phyloP scores from a whole-genome alignment of 2,113 vertebrate species.

The Nycticorax nycticorax region DNA sequence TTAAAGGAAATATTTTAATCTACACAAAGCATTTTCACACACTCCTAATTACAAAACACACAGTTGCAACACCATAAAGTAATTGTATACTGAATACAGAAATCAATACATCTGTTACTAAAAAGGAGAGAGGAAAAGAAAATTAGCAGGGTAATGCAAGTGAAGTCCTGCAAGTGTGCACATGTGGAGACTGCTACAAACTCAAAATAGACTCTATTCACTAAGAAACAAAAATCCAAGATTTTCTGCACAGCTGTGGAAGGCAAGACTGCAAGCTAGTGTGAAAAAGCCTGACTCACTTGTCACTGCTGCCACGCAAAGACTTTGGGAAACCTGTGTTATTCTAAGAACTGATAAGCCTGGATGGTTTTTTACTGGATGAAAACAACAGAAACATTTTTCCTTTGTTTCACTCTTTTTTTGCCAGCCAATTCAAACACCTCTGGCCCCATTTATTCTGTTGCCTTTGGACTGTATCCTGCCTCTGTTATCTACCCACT shows the following conservation, averaged over 20 bases:
- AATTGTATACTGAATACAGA: slow-evolving; percentile 48
- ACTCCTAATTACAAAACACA: slow-evolving; percentile 46
- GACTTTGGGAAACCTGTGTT: background rate
- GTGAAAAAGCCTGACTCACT: background rate
- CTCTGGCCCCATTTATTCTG: background rate
- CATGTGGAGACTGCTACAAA: background rate
- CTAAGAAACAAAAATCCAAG: background rate
- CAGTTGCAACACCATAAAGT: slow-evolving; percentile 12
- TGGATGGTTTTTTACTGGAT: background rate
- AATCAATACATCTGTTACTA: slow-evolving; percentile 45
- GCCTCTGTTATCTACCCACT: background rate
- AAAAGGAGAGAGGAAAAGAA: slow-evolving; percentile 3
- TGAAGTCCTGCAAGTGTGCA: background rate
- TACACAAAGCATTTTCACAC: slow-evolving; percentile 43
- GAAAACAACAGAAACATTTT: background rate
- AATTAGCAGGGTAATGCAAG: background rate
- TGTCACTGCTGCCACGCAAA: background rate
- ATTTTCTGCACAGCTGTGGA: slow-evolving; percentile 6
- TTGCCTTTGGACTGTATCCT: background rate
- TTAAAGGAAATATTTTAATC: slow-evolving; percentile 53
- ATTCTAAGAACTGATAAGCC: background rate
- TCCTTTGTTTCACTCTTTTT: background rate
- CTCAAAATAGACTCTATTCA: background rate
- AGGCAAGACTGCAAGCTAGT: background rate
- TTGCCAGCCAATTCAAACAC: background rate